These are phyloP conservation scores for Falco biarmicus DNA, from an alignment of 2,797 vertebrate genomes.

Conservation along the genomic window DNA sequence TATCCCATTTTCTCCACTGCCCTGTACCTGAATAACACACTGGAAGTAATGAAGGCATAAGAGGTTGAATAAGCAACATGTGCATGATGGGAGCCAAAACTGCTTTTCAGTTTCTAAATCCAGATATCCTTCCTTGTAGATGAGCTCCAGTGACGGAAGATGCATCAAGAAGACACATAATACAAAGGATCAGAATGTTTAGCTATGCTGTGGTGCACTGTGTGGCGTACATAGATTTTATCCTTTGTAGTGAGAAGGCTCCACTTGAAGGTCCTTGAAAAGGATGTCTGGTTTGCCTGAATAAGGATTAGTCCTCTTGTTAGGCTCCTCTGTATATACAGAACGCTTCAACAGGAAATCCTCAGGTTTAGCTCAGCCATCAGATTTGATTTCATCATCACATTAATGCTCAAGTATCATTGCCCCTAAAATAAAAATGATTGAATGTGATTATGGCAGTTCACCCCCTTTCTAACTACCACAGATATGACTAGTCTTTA, in stretches of 20 bases:
- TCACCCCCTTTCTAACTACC: neutral
- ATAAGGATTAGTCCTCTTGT: neutral
- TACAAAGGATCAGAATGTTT: neutral
- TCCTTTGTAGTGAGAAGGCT: neutral
- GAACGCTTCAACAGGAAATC: neutral
- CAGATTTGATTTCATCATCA: neutral
- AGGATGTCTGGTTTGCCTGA: neutral
- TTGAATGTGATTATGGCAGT: neutral
- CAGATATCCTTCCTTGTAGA: neutral
- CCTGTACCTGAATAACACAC: neutral
- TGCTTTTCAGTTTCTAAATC: neutral
- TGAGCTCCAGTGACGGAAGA: neutral
- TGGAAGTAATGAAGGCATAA: neutral
- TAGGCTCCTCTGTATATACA: neutral
- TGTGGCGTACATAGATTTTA: rapidly evolving
- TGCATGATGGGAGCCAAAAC: neutral
- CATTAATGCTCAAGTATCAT: neutral
- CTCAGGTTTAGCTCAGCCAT: neutral
- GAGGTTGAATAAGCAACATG: neutral
- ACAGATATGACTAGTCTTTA: neutral
- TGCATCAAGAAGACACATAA: neutral
- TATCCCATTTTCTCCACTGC: neutral
- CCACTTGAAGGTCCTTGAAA: neutral
- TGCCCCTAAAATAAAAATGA: neutral
- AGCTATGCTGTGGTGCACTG: neutral